Conservation (phyloP, 2,797 vertebrate species). For the Xenopus petersii region DNA sequence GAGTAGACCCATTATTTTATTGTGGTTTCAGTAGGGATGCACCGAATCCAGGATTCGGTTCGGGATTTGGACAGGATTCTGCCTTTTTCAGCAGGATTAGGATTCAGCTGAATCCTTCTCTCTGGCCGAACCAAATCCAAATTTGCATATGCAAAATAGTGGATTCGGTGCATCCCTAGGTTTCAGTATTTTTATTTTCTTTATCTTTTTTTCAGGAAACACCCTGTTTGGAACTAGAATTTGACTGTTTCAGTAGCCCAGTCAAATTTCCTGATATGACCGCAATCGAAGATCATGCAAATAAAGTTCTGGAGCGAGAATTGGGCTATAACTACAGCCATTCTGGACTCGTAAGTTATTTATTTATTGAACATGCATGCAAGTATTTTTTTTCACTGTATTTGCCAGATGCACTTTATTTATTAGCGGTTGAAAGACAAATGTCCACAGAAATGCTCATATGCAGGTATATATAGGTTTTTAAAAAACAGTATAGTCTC, state of each 20-base stretch:
- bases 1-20: not conserved
- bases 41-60: not conserved
- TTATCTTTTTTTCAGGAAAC: slow-evolving; percentile 75
- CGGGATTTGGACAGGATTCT: no score
- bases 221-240: slow-evolving; percentile 93
- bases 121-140: no score
- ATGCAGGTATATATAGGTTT: no score
- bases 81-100: no score
- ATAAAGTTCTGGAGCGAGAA: slow-evolving; percentile 90
- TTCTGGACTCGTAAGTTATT: slow-evolving; percentile 76
- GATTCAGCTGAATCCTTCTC: no score
- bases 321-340: slow-evolving; percentile 91
- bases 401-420: no score
- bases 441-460: no score
- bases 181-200: not conserved
- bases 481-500: no score
- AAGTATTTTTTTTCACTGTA: no score
- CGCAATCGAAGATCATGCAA: slow-evolving; percentile 90
- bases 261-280: slow-evolving; percentile 94
- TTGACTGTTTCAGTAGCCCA: slow-evolving; percentile 92
- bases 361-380: no score
- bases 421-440: no score
- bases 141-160: no score
- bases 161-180: not conserved
- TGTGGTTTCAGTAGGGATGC: not conserved